Evolutionary conservation across 1,140 invertebrate species (phyloP).

Genomic region (Plectrocnemia conspersa): DNA sequence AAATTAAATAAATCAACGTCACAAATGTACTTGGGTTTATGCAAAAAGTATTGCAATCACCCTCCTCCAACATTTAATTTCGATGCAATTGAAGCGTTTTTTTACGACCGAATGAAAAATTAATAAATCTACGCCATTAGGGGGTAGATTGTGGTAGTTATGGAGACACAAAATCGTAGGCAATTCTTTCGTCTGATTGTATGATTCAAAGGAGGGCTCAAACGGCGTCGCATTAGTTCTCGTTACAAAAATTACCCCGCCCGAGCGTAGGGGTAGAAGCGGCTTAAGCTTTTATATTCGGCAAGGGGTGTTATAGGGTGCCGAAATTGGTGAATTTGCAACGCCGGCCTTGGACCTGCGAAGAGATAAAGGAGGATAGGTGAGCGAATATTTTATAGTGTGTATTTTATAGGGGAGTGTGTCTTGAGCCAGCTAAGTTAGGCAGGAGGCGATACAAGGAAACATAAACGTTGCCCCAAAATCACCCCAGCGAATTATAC

Average conservation of each 20-base stretch:
- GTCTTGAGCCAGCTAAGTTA: conserved; percentile 18
- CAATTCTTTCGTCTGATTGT: conserved; percentile 7
- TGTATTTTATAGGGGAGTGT: background rate
- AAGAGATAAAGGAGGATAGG: conserved; percentile 13
- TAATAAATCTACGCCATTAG: too few relatives aligned
- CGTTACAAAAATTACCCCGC: conserved; percentile 23
- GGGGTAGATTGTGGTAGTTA: too few relatives aligned
- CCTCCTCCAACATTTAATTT: too few relatives aligned
- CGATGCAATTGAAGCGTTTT: too few relatives aligned
- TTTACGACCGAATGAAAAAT: too few relatives aligned
- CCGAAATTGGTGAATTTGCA: conserved; percentile 34
- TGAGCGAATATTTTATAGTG: background rate
- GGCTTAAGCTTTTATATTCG: conserved; percentile 29
- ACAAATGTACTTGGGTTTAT: too few relatives aligned
- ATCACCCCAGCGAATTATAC: conserved; percentile 18
- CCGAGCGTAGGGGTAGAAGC: conserved; percentile 8
- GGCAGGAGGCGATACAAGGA: conserved; percentile 23
- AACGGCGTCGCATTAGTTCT: conserved; percentile 21
- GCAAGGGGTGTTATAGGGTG: conserved; percentile 28
- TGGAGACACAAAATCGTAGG: conserved; percentile 22
- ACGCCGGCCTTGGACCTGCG: conserved; percentile 12
- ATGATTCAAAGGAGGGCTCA: conserved; percentile 5
- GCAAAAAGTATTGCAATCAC: too few relatives aligned
- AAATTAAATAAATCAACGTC: too few relatives aligned
- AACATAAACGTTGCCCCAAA: conserved; percentile 31